These are phyloP conservation scores for Ammodytes dubius DNA, from an alignment of 2,113 vertebrate species.

Conservation along the genomic window DNA sequence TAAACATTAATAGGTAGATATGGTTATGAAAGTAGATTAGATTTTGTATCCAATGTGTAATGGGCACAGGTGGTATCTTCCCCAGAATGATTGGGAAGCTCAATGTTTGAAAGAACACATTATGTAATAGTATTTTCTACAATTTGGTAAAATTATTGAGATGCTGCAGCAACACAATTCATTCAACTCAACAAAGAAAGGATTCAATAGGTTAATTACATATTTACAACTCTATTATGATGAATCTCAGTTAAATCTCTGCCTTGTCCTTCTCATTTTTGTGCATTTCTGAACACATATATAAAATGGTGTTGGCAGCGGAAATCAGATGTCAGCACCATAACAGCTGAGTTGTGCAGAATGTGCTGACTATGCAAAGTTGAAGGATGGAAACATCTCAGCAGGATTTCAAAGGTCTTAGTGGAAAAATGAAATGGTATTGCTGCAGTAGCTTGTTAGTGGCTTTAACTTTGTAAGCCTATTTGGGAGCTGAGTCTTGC, in stretches of 20 bases:
- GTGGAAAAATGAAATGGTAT: constrained; percentile 3
- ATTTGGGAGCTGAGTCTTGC: constrained; percentile 4
- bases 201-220: no score
- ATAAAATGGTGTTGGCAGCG: not conserved
- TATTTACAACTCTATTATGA: no score
- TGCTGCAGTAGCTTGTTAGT: constrained; percentile 5
- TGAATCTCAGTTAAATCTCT: not conserved
- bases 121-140: no score
- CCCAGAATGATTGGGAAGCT: no score
- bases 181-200: no score
- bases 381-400: constrained; percentile 45
- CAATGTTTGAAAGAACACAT: no score
- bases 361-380: constrained; percentile 1
- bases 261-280: not conserved
- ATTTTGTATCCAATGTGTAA: no score
- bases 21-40: not conserved
- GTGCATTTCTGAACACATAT: not conserved
- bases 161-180: no score
- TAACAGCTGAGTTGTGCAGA: not conserved
- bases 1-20: not conserved
- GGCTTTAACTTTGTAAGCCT: constrained; percentile 29
- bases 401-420: constrained; percentile 31
- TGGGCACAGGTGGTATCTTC: no score
- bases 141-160: no score
- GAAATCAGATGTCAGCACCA: not conserved